phyloP scores from a whole-genome alignment of 2,888 invertebrate genomes.

The Aricia artaxerxes region DNA sequence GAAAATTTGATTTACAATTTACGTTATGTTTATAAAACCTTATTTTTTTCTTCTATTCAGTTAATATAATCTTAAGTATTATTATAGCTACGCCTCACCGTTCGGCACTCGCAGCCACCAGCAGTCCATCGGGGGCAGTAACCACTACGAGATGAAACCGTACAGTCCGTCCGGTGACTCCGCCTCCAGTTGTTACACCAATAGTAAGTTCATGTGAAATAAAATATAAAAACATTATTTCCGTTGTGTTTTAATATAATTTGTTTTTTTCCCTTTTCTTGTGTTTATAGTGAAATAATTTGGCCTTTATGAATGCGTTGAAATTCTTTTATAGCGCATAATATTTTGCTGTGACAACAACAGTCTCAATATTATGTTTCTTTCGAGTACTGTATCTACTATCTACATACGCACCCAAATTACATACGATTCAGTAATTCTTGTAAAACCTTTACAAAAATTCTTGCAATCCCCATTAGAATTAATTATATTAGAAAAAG shows the following conservation, averaged over 20 bases:
- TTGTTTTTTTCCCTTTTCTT: neutral
- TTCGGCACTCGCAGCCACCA: conserved; percentile 66
- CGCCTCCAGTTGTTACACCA: conserved; percentile 71
- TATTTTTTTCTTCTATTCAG: neutral
- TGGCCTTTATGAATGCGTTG: too few relatives aligned
- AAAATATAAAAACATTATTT: too few relatives aligned
- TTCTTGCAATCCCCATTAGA: too few relatives aligned
- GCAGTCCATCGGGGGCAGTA: conserved; percentile 64
- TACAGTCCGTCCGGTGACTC: conserved; percentile 74
- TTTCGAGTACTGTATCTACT: too few relatives aligned
- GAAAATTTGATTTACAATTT: neutral
- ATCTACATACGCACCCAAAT: too few relatives aligned
- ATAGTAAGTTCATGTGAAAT: conserved; percentile 55
- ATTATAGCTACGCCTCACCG: conserved; percentile 67
- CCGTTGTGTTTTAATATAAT: neutral
- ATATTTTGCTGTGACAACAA: too few relatives aligned
- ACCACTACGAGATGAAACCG: conserved; percentile 75
- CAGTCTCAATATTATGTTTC: too few relatives aligned
- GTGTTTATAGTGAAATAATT: too few relatives aligned
- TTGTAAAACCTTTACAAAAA: too few relatives aligned
- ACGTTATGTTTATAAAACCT: neutral
- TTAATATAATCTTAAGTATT: neutral
- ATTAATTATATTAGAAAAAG: too few relatives aligned
- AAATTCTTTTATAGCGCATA: too few relatives aligned
- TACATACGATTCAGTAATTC: too few relatives aligned